A percentile compares a stretch with the other conserved stretches of the same genome.
phyloP scores from a whole-genome alignment of 2,797 vertebrate genomes.

The Tapirus indicus region DNA sequence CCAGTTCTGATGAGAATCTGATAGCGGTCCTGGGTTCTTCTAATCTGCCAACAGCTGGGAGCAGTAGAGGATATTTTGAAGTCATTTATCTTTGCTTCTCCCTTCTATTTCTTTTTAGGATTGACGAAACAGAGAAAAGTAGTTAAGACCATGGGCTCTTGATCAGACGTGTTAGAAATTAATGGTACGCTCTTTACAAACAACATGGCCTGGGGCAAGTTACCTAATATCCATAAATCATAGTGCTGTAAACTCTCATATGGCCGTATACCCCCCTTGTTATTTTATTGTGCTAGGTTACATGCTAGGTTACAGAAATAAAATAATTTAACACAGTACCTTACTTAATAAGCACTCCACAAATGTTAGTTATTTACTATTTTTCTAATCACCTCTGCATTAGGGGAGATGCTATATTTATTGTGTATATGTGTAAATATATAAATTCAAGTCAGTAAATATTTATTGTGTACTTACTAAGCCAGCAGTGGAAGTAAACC shows the following conservation, averaged over 20 bases:
- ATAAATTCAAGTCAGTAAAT: constrained; percentile 16
- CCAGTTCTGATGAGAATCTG: neutral
- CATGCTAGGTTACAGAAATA: neutral
- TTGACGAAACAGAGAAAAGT: neutral
- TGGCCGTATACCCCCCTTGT: fast-evolving
- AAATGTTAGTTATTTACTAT: neutral
- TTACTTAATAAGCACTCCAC: neutral
- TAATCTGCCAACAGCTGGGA: neutral
- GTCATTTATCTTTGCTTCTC: neutral
- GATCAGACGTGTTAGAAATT: neutral
- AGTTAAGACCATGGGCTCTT: neutral
- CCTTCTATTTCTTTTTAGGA: neutral
- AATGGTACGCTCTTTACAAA: neutral
- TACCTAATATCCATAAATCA: neutral
- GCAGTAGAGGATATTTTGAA: neutral
- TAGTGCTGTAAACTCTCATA: neutral
- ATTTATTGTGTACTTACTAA: constrained; percentile 38
- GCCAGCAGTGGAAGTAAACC: neutral
- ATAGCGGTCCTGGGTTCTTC: neutral
- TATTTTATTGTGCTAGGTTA: neutral
- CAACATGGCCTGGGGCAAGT: neutral
- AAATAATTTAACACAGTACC: neutral
- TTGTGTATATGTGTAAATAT: neutral
- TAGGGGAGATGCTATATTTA: neutral
- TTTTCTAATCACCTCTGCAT: neutral